Evolutionary conservation across 1,140 invertebrate genomes (phyloP).

Genomic region (Sipha flava): DNA sequence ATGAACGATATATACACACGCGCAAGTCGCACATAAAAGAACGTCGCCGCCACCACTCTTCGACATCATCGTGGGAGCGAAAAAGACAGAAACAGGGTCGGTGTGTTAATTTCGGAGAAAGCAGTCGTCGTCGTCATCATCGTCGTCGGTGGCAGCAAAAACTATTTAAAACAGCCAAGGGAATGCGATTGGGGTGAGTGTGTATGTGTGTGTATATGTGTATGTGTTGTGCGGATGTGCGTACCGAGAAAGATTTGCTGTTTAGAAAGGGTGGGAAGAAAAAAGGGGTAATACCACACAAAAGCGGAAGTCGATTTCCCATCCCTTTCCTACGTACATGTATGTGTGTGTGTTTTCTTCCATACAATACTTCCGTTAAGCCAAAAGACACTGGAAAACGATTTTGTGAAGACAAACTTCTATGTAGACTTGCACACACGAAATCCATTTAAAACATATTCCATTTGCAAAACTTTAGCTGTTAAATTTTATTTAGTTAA

Average conservation of each 20-base stretch:
- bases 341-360: background rate
- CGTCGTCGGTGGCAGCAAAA: constrained; percentile 17
- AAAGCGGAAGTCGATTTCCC: constrained; percentile 17
- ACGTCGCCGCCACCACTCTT: background rate
- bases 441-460: constrained; percentile 15
- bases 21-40: constrained; percentile 17
- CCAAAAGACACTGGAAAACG: constrained; percentile 19
- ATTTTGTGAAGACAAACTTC: constrained; percentile 7
- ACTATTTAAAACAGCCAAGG: constrained; percentile 30
- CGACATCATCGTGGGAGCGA: background rate
- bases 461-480: constrained; percentile 6
- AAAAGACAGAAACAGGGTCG: constrained; percentile 12
- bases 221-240: background rate
- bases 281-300: constrained; percentile 19
- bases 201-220: background rate
- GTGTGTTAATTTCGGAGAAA: constrained; percentile 30
- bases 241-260: background rate
- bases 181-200: constrained; percentile 22
- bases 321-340: background rate
- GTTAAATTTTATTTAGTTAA: background rate
- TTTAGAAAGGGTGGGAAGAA: background rate
- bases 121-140: background rate
- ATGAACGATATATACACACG: constrained; percentile 24
- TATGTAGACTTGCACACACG: background rate
- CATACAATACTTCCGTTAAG: constrained; percentile 4